Base-by-base conservation (phyloP, 2,888 invertebrate genomes). In the Clostera curtula region DNA sequence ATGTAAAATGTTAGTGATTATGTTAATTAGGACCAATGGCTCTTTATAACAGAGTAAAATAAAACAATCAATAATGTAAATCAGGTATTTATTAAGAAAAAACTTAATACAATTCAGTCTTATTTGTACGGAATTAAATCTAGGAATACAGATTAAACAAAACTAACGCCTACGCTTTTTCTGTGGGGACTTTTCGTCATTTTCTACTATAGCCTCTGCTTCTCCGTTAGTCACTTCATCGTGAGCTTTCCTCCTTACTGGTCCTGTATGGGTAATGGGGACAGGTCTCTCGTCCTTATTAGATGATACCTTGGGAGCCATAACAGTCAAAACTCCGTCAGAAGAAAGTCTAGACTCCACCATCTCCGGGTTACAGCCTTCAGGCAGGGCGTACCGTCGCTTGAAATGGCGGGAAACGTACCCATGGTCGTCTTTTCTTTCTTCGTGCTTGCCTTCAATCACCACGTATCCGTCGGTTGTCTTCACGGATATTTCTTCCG, bases 371-470 rank as follows among this genome's bases (percentile, higher is more conserved):
- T 92, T 89, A 29, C 90, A 91, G 1, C 87, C 90, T 51, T 90
- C 87, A 1, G 95, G 94, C 19, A 94, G 61, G 1, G 87, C 72
- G 55, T 93, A 94, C 15, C 90, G 87, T 5, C 94, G 85, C 11
- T 89, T 87, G 45, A 94, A 92, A 38, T 93, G 90, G 5, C 92
- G 84, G 0, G 91, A 89, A 23, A 93, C 86, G 40, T 76, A 90
- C 0, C 93, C 93, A 51, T 92, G 90, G 3, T 90, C 88, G 41
- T 93, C 93, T 29, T 88, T 85, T 40, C 87, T 89, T 49, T 93
- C 93, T 43, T 92, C 91, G 47, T 94, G 94, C 54, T 90, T 91
- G 0, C 91, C 93, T 64, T 93, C 92, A 7, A 92, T 77, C 0
- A 93, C 84, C 2, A 94, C 85, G 25, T 73, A 86, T 24, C 89